Percentiles rank a stretch among this genome's conserved stretches.
These are phyloP conservation scores for Murina feae DNA, from an alignment of 2,113 vertebrate species.

Conservation along the genomic window DNA sequence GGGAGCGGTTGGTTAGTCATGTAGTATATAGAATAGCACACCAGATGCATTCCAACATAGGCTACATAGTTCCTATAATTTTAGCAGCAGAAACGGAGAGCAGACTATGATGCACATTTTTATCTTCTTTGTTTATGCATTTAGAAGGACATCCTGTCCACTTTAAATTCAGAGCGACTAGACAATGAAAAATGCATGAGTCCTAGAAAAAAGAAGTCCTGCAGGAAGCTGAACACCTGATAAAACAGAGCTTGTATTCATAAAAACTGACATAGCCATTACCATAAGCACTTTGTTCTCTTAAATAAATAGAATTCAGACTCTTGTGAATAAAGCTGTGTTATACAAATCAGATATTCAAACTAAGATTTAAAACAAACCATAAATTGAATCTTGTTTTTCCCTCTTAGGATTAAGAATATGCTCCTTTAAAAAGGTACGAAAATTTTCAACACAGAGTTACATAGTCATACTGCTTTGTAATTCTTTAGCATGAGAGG, in stretches of 20 bases:
- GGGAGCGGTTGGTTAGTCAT: conserved; percentile 54
- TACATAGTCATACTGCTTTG: conserved; percentile 16
- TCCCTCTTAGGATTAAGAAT: background rate
- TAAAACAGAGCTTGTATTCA: conserved; percentile 34
- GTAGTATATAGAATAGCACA: conserved; percentile 29
- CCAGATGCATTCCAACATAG: conserved; percentile 61
- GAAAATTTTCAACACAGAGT: conserved; percentile 13
- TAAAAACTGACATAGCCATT: conserved; percentile 36
- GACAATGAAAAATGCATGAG: conserved; percentile 73
- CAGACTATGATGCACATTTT: conserved; percentile 57
- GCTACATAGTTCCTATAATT: conserved; percentile 56
- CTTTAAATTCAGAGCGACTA: conserved; percentile 66
- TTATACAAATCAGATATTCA: conserved; percentile 20
- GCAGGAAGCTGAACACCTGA: conserved; percentile 41
- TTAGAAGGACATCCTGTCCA: conserved; percentile 62
- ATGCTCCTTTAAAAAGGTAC: background rate
- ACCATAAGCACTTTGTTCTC: conserved; percentile 9
- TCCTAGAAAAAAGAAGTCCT: conserved; percentile 36
- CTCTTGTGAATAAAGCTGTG: background rate
- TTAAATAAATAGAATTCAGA: conserved; percentile 35
- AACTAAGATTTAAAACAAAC: conserved; percentile 51
- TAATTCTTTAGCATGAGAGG: conserved; percentile 2
- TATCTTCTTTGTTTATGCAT: conserved; percentile 59
- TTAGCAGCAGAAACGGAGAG: conserved; percentile 61
- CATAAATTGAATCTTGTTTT: background rate